phyloP scores from a whole-genome alignment of 2,113 vertebrate species.

The Chascanopsetta lugubris region DNA sequence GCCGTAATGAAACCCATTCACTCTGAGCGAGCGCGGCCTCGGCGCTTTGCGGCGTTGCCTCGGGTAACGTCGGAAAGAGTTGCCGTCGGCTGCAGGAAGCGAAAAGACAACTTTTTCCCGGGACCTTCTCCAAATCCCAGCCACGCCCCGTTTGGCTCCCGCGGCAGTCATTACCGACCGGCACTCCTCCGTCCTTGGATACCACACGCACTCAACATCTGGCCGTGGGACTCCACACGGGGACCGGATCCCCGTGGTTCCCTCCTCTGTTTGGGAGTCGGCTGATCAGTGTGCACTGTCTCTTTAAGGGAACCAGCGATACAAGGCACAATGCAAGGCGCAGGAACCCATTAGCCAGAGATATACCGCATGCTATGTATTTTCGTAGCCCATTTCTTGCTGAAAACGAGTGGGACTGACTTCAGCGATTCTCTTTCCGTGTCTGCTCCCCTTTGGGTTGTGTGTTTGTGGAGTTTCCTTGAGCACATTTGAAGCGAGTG shows the following conservation, averaged over 20 bases:
- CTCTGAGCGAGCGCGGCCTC: background rate
- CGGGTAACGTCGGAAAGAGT: background rate
- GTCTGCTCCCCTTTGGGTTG: background rate
- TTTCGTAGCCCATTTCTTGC: background rate
- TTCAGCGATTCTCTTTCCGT: conserved; percentile 6
- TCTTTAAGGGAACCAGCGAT: conserved; percentile 1
- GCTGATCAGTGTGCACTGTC: background rate
- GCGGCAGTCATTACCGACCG: conserved; percentile 9
- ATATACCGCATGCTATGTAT: background rate
- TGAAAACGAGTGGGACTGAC: background rate
- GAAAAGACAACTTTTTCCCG: no score
- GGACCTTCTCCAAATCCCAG: background rate
- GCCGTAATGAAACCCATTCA: conserved; percentile 10
- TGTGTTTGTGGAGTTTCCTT: background rate
- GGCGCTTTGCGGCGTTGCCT: background rate
- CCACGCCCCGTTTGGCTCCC: background rate
- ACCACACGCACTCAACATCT: conserved; percentile 6
- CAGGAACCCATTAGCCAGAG: background rate
- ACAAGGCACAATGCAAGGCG: background rate
- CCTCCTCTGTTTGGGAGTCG: background rate
- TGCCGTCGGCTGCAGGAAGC: background rate
- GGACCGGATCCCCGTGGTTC: conserved; percentile 8
- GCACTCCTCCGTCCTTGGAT: background rate
- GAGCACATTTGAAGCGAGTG: conserved; percentile 23
- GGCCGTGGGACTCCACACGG: background rate